These are phyloP conservation scores for Orthosia cruda DNA, from an alignment of 2,888 invertebrate genomes.

Conservation along the genomic window DNA sequence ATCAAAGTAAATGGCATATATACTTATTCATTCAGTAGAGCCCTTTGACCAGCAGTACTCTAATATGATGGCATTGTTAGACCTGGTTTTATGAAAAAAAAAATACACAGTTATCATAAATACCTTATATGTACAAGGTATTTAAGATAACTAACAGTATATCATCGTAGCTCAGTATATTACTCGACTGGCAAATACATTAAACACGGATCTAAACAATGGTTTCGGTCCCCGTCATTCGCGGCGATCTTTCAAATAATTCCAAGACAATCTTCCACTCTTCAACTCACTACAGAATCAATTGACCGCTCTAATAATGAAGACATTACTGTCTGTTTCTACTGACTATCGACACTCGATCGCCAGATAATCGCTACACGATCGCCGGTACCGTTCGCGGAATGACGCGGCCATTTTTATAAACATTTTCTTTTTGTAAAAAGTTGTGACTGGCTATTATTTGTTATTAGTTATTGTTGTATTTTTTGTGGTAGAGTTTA, in stretches of 20 bases:
- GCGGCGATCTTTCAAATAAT: constrained; percentile 58
- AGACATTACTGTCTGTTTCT: constrained; percentile 85
- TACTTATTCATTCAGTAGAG: background rate
- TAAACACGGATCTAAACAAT: constrained; percentile 21
- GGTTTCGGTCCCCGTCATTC: constrained; percentile 41
- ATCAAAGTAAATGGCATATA: background rate
- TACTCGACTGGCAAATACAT: constrained; percentile 10
- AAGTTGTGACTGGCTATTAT: constrained; percentile 56
- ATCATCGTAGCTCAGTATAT: background rate
- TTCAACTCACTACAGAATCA: constrained; percentile 76
- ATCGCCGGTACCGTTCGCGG: constrained; percentile 74
- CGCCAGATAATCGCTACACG: constrained; percentile 81
- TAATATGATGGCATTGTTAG: background rate
- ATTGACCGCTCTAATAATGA: constrained; percentile 84
- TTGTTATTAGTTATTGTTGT: constrained; percentile 55
- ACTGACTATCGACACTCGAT: constrained; percentile 80
- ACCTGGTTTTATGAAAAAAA: background rate
- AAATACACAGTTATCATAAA: no score
- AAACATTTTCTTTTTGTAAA: constrained; percentile 53
- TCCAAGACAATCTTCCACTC: constrained; percentile 58
- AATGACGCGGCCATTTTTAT: constrained; percentile 66
- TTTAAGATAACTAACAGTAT: no score
- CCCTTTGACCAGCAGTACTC: background rate
- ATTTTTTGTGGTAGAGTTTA: constrained; percentile 29
- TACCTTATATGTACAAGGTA: no score